Evolutionary conservation across 2,888 invertebrate genomes (phyloP), one percentile per base, ranked within the genome.

Genomic region (Argyresthia albistria): DNA sequence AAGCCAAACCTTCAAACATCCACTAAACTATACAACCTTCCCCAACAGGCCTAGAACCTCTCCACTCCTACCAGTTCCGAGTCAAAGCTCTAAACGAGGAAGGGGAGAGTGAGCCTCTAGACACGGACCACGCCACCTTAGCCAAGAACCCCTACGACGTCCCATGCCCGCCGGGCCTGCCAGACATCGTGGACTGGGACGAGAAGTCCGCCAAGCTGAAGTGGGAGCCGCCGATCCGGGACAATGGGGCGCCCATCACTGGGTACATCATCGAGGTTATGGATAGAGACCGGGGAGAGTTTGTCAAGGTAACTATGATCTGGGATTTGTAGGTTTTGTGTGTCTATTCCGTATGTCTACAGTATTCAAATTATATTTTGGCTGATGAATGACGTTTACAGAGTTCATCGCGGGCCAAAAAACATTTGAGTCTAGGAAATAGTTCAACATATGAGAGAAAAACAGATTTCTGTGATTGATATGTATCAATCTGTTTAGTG

Each of bases 91-190:
- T 97, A 9, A 99, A 99, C 77, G 97, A 97, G 68, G 97, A 98
- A 76, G 99, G 99, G 4, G 97, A 97, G 76, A 98, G 98, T 0
- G 98, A 98, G 65, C 97, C 98, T 7, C 81, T 99, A 47, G 96
- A 96, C 60, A 95, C 97, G 0, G 97, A 97, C 64, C 91, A 92
- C 39, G 92, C 96, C 0, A 95, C 95, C 55, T 78, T 97, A 10
- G 99, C 99, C 52, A 99, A 99, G 88, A 99, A 99, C 91, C 99
- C 99, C 15, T 99, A 92, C 82, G 98, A 97, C 76, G 89, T 93
- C 51, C 93, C 97, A 8, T 92, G 94, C 0, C 91, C 96, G 1
- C 97, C 97, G 0, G 97, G 97, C n/a, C 81, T 97, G 42, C 97
- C 97, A 1, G 96, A 96, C 74, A 93, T 97, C 52, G 91, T 93